These are phyloP conservation scores for Oppia nitens DNA, from an alignment of 1,140 invertebrate genomes.

Conservation along the genomic window DNA sequence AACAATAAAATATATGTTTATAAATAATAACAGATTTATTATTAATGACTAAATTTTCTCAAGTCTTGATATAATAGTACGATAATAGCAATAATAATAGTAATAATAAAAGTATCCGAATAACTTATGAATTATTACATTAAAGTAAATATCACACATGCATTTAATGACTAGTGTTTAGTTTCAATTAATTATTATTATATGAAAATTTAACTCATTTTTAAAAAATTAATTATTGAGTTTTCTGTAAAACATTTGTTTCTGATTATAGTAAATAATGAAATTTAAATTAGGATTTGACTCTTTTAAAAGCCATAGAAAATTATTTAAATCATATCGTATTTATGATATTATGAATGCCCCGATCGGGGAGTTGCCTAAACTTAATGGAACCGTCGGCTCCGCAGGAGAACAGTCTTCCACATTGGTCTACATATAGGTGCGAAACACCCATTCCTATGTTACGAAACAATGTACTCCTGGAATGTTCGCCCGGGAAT, in stretches of 20 bases:
- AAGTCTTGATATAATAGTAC: too few species aligned
- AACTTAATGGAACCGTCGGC: slow-evolving; percentile 98
- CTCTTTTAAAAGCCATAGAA: neutral
- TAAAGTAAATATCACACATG: too few species aligned
- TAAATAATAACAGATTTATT: too few species aligned
- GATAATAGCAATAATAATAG: too few species aligned
- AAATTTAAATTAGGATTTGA: too few species aligned
- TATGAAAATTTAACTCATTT: neutral
- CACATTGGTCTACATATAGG: slow-evolving; percentile 65
- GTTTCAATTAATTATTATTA: too few species aligned
- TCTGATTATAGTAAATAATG: neutral
- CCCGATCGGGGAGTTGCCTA: slow-evolving; percentile 58
- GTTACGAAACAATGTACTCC: slow-evolving; percentile 82
- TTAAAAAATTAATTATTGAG: too few species aligned
- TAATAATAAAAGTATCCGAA: too few species aligned
- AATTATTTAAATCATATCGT: neutral
- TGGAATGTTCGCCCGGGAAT: slow-evolving; percentile 72
- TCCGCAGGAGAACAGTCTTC: slow-evolving; percentile 87
- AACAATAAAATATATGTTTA: too few species aligned
- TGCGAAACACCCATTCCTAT: slow-evolving; percentile 92
- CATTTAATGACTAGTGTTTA: too few species aligned
- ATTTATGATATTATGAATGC: slow-evolving; percentile 20
- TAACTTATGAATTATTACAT: too few species aligned
- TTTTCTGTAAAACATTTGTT: neutral
- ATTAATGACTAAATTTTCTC: too few species aligned